phyloP scores from a whole-genome alignment of 23 tunicate species.

The Phallusia fumigata region DNA sequence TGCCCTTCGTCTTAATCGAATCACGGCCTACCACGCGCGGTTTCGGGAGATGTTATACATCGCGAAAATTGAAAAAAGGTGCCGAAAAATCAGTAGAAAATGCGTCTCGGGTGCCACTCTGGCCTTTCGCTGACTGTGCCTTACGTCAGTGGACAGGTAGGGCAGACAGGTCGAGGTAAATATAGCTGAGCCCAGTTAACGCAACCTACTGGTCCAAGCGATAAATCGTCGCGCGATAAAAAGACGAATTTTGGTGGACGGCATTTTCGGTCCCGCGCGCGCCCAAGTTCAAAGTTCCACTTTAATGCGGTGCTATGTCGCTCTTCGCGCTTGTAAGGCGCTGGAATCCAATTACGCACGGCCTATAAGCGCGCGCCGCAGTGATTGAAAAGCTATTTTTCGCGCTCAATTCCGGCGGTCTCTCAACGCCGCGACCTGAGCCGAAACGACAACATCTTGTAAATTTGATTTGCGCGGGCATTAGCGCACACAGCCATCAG shows the following conservation, averaged over 20 bases:
- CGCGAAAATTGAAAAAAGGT: slow-evolving; percentile 3
- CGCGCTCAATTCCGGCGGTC: slow-evolving; percentile 11
- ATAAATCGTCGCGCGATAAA: not conserved
- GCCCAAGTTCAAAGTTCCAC: slow-evolving; percentile 8
- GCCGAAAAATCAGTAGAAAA: slow-evolving; percentile 10
- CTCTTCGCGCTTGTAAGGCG: not conserved
- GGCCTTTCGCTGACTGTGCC: not conserved
- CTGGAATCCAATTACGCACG: not conserved
- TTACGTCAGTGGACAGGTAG: not conserved
- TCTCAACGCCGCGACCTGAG: slow-evolving; percentile 5
- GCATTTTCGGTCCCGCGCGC: not conserved
- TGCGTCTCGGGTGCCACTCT: not conserved
- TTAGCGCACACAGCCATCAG: not conserved
- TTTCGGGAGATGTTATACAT: not conserved
- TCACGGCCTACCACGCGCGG: not conserved
- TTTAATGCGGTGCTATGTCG: slow-evolving; percentile 9
- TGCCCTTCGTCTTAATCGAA: not conserved
- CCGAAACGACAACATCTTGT: not conserved
- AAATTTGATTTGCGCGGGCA: slow-evolving; percentile 11
- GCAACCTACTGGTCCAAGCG: not conserved
- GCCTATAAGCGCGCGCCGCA: not conserved
- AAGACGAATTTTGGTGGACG: not conserved
- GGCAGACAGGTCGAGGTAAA: not conserved
- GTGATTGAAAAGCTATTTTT: slow-evolving; percentile 13
- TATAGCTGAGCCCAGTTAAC: not conserved